Evolutionary conservation across 1,140 invertebrate genomes (phyloP), one percentile per base, ranked within the genome.

Genomic region (Scaptomyza montana): DNA sequence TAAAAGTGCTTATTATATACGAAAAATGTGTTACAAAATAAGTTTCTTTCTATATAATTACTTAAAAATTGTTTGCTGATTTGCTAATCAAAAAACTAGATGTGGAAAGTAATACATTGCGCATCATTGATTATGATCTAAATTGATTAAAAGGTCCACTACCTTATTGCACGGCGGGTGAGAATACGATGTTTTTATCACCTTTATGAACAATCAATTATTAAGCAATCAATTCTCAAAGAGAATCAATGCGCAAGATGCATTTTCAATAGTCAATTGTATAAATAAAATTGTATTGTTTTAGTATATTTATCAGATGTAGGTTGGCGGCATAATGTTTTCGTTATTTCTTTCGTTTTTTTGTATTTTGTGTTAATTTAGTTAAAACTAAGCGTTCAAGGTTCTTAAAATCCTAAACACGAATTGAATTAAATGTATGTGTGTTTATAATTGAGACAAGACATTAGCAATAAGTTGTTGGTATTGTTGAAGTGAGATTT

Each of bases 331-430:
- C 9, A 19, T 16, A 36, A 25, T 25, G 21, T 25, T 3, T 3
- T 25, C 21, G 21, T 25, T 25, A 3, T 25, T 25, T 25, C 21
- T 25, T 25, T 25, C 43, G 56, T 64, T 45, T 39, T 54, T 63
- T 39, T 74, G 33, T 25, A 66, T 76, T 36, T 39, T 55, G 53
- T 78, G 73, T 77, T 78, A 78, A 74, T 84, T 84, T 74, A 71
- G 74, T 89, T 89, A 89, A 84, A 89, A 80, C 84, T 89, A 89
- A 80, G 84, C 69, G 69, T 89, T 86, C 74, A 87, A 80, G 78
- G 59, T 84, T 74, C 79, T 89, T 87, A 89, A 72, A 30, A 77
- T 77, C 84, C 84, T 87, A 87, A 84, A 87, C 84, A 89, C 76
- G 79, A 89, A 89, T 84, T 65, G 67, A 78, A 77, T 79, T 87